Base-by-base conservation (phyloP, 1,140 invertebrate genomes). In the Polyergus mexicanus region DNA sequence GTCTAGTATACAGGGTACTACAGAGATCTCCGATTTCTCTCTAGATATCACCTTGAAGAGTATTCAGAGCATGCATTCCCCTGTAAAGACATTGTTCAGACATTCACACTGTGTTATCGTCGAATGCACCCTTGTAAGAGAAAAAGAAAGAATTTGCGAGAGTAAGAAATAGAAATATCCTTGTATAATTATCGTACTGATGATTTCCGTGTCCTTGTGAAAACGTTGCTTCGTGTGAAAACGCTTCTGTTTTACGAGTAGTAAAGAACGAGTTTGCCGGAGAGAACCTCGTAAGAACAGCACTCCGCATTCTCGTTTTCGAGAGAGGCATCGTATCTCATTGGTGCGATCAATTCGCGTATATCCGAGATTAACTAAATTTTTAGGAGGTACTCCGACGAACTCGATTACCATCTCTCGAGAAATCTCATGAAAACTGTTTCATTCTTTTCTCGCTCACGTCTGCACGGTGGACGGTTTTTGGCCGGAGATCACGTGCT, bases 241-340 rank as follows among this genome's bases (percentile, higher is more conserved):
- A 85, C 76, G 89, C 85, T 89, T 90, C 65, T 89, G 88, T 89
- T 83, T 89, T 68, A 74, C 86, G 69, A 89, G 19, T 56, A 56
- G 35, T 44, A 38, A 72, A 10, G 54, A 60, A 47, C 54, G 41
- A 32, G 78, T 62, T 44, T 54, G 78, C 68, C 54, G 78, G 54
- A 83, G 54, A 83, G 68, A 11, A 60, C 3, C 38, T 74, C 28
- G 56, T 81, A 58, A 81, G 69, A 16, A 19, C 38, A 41, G 4
- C 22, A 25, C 16, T 63, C 10, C 6, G 56, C n/a, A 25, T 28
- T 25, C 11, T 44, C 65, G 51, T 8, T 56, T 60, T 13, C 11
- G 11, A 56, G 35, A 10, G 25, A 25, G 41, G 58, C 35, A 22
- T n/a, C 38, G 41, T 35, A 7, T 25, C 54, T 28, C 78, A 28